Conservation (phyloP, 1,140 invertebrate genomes). For the silkworm (Bombyx mori) region DNA sequence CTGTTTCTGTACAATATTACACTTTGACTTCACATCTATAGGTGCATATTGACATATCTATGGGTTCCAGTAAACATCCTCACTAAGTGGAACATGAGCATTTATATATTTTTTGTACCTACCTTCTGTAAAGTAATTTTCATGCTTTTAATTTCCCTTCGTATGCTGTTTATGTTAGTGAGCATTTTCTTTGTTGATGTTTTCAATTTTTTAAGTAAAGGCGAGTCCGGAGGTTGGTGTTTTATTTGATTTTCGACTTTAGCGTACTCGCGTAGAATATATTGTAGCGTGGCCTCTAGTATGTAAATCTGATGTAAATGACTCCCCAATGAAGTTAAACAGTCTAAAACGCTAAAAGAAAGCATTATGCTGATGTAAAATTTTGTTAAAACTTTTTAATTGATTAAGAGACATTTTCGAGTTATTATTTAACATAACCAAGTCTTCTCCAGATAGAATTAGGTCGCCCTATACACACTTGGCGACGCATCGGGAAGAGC, state of each 20-base stretch:
- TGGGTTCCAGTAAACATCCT: too few relatives aligned
- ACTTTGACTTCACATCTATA: too few relatives aligned
- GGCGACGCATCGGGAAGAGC: too few relatives aligned
- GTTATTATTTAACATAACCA: neutral
- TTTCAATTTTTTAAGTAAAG: conserved; percentile 24
- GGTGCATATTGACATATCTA: too few relatives aligned
- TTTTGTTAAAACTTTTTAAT: too few relatives aligned
- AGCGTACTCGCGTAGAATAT: conserved; percentile 40
- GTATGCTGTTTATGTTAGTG: conserved; percentile 42
- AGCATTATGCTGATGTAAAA: conserved; percentile 1
- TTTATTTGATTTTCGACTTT: conserved; percentile 45
- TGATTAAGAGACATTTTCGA: too few relatives aligned
- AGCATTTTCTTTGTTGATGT: conserved; percentile 34
- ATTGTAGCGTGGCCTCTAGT: conserved; percentile 49
- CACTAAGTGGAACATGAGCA: too few relatives aligned
- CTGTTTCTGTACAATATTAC: too few relatives aligned
- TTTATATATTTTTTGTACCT: conserved; percentile 1
- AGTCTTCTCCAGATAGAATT: too few relatives aligned
- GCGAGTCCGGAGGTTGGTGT: conserved; percentile 47
- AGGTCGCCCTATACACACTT: too few relatives aligned
- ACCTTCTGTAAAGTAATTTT: conserved; percentile 40
- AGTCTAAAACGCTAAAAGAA: conserved; percentile 48
- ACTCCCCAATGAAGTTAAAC: conserved; percentile 49
- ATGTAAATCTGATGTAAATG: conserved; percentile 58
- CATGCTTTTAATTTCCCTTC: conserved; percentile 40